phyloP scores from a whole-genome alignment of 1,140 invertebrate species.

The Pararge aegeria region DNA sequence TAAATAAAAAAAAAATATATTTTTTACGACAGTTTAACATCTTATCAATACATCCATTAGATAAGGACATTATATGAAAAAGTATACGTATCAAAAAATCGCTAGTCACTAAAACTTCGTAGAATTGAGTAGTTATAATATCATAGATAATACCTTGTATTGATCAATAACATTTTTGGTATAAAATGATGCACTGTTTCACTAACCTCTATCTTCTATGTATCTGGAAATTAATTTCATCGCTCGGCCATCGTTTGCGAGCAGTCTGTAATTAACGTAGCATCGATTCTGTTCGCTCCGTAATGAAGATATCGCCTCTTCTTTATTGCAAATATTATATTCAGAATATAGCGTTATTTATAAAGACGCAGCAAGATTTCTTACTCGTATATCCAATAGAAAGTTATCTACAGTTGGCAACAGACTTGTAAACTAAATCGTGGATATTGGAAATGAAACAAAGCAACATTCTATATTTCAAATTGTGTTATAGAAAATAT shows the following conservation, averaged over 20 bases:
- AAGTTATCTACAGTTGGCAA: too few relatives aligned
- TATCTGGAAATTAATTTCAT: slow-evolving; percentile 49
- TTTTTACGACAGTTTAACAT: too few relatives aligned
- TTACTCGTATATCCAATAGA: neutral
- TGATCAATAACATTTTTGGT: neutral
- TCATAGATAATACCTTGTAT: too few relatives aligned
- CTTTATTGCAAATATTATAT: slow-evolving; percentile 58
- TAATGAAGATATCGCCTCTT: slow-evolving; percentile 65
- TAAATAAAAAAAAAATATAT: too few relatives aligned
- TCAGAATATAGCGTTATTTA: neutral
- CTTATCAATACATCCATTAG: too few relatives aligned
- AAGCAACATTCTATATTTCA: too few relatives aligned
- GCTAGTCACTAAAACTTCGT: too few relatives aligned
- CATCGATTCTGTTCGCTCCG: slow-evolving; percentile 50
- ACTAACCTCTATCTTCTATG: slow-evolving; percentile 31
- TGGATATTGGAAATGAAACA: too few relatives aligned
- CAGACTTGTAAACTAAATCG: too few relatives aligned
- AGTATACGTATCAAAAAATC: too few relatives aligned
- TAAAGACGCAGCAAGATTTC: neutral
- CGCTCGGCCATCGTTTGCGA: slow-evolving; percentile 33
- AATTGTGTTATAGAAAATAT: too few relatives aligned
- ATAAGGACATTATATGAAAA: neutral
- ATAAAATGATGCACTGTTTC: slow-evolving; percentile 25
- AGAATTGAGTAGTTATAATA: neutral
- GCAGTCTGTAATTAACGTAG: slow-evolving; percentile 53